Base-by-base conservation (phyloP, 2,113 vertebrate species). In the Willisornis vidua region DNA sequence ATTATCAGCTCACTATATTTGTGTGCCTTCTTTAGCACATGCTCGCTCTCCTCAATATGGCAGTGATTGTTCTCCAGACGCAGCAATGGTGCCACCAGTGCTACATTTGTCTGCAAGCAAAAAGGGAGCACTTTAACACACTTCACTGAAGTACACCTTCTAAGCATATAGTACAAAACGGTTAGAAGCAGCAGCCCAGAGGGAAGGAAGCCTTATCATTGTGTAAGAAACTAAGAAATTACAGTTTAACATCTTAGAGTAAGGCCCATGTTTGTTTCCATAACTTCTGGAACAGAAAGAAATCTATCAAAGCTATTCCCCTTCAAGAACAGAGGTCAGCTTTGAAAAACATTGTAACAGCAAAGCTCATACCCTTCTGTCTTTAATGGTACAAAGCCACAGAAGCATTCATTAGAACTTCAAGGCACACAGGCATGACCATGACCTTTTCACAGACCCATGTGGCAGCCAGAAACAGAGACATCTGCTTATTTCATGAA, bases 1-100 rank as follows among this genome's bases (percentile, higher is more conserved):
- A 99, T 99, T 58, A 99, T 99, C 93, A 99, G 98, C 85, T 99
- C 99, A 29, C 99, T 99, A 24, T 99, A 99, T 96, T 99, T 99
- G 90, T 99, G 99, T 14, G 99, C 99, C 94, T 99, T 99, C 98
- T 99, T 99, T 57, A 99, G 98, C 59, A 99, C 99, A 6, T 99
- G 99, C 93, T 99, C 99, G 26, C 99, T 99, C 98, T 99, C 99
- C 90, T 99, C 99, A 12, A 99, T 99, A 93, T 99, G 99, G 96
- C 99, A 99, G 97, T 99, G 99, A 97, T 99, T 99, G 97, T 99
- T 99, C 93, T 99, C 99, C 94, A 99, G 97, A 8, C 99, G 99
- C 31, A 99, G 97, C 63, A 99, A 97, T 1, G 99, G 99, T 20
- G 99, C 99, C 91, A 99, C 99, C 74, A 99, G 97, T 6, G 99